A percentile compares a stretch with the other conserved stretches of the same genome.
phyloP scores from a whole-genome alignment of 1,140 invertebrate genomes.

The Heliconius hermathena region DNA sequence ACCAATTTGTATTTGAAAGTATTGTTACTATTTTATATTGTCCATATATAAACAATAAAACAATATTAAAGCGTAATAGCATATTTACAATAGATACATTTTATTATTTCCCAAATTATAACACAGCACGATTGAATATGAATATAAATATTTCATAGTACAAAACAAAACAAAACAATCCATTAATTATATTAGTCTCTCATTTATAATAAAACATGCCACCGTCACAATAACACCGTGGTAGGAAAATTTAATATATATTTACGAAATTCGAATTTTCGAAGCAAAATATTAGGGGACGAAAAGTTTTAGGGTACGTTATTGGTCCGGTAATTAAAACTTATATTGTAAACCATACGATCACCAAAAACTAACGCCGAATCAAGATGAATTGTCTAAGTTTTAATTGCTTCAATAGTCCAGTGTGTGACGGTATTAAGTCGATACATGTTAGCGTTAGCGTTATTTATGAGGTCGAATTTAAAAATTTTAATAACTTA shows the following conservation, averaged over 20 bases:
- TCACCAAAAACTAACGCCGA: constrained; percentile 38
- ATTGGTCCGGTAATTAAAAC: constrained; percentile 36
- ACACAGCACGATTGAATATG: background rate
- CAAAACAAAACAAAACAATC: background rate
- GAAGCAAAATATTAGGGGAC: constrained; percentile 12
- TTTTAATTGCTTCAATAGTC: constrained; percentile 36
- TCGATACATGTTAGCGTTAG: background rate
- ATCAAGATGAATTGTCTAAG: constrained; percentile 39
- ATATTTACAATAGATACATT: too few relatives aligned
- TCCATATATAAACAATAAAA: too few relatives aligned
- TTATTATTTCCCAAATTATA: background rate
- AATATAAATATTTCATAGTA: background rate
- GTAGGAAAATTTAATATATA: background rate
- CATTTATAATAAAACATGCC: background rate
- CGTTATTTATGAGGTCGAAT: background rate
- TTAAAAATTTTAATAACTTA: background rate
- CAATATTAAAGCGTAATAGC: too few relatives aligned
- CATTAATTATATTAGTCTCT: background rate
- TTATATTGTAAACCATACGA: constrained; percentile 37
- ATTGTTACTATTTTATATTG: too few relatives aligned
- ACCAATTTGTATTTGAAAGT: too few relatives aligned
- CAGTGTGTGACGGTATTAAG: background rate
- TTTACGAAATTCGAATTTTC: background rate
- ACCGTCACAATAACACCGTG: background rate
- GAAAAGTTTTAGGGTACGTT: constrained; percentile 23